These are phyloP conservation scores for Tetraodon nigroviridis DNA, from an alignment of 2,113 vertebrate species.

Conservation along the genomic window DNA sequence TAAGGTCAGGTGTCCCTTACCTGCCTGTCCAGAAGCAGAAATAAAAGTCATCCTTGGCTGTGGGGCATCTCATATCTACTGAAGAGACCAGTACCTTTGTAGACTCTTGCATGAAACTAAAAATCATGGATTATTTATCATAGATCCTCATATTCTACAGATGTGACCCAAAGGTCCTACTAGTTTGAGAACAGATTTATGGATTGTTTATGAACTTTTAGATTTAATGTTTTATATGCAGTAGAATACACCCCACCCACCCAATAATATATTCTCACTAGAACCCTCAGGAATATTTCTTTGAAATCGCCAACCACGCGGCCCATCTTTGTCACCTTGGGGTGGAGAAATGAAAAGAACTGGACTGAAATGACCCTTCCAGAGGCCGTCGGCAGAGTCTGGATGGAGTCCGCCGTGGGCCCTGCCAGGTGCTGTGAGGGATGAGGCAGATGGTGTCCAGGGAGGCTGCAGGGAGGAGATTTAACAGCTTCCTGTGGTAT, in stretches of 20 bases:
- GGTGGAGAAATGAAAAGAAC: slow-evolving; percentile 13
- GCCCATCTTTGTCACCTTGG: slow-evolving; percentile 23
- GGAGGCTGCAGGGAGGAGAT: slow-evolving; percentile 35
- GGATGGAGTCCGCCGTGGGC: slow-evolving; percentile 22
- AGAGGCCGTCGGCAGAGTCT: slow-evolving; percentile 30
- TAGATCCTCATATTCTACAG: slow-evolving; percentile 15
- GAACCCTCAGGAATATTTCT: slow-evolving; percentile 20
- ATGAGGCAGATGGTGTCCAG: slow-evolving; percentile 52
- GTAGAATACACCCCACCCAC: neutral
- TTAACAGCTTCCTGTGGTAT: slow-evolving; percentile 28
- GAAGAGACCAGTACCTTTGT: slow-evolving; percentile 20
- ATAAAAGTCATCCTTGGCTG: slow-evolving; percentile 31
- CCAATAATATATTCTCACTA: slow-evolving; percentile 22
- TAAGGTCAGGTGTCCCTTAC: slow-evolving; percentile 31
- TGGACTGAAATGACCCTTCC: slow-evolving; percentile 34
- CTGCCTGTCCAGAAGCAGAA: slow-evolving; percentile 27
- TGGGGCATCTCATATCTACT: slow-evolving; percentile 9
- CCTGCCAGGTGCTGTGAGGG: slow-evolving; percentile 35
- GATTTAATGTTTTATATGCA: slow-evolving; percentile 12
- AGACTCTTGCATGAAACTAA: slow-evolving; percentile 14
- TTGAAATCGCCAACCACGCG: slow-evolving; percentile 25
- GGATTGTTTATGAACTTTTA: slow-evolving; percentile 2
- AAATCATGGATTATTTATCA: slow-evolving; percentile 46
- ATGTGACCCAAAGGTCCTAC: slow-evolving; percentile 22
- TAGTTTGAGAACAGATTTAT: slow-evolving; percentile 20